Base-by-base conservation (phyloP, 2,888 invertebrate genomes). In the Polyommatus iphigenia region DNA sequence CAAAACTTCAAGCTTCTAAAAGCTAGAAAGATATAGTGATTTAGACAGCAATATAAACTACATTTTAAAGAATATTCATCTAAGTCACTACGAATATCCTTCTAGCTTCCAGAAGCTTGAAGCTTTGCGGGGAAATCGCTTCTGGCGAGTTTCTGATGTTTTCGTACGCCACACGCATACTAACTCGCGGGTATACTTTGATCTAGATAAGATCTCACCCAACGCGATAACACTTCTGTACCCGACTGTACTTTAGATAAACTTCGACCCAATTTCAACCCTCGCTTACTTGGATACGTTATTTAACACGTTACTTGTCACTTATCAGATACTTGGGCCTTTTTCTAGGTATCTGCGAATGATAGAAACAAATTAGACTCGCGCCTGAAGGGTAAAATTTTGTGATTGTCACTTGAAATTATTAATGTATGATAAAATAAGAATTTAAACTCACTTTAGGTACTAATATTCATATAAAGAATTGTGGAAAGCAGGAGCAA, bases 231-330 rank as follows among this genome's bases (percentile, higher is more conserved):
- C 24, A 15, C 29, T 7, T 6, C 62, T 62, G 29, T 32, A 67
- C 67, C 67, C 67, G 29, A 67, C 67, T 67, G 67, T 32, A 32
- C 29, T 67, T 67, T 29, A 67, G 67, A 67, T 67, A 67, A 67
- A 67, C 29, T 32, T 32, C 29, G 67, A 67, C 67, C 29, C 67
- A 67, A 67, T 67, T 32, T 67, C 29, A 67, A 67, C 67, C 29
- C 29, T 29, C 67, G 29, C 29, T 10, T 20, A 32, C 67, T 67
- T 15, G 67, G 29, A 67, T 67, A 62, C 13, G 62, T 67, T 67
- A 67, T 67, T 67, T 67, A 20, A 18, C 67, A 67, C 29, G 29
- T 18, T 32, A 15, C 29, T 67, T 67, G 29, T 67, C 67, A 67
- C 15, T 32, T 54, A 54, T 18, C 4, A 62, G 24, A n/a, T 24